Evolutionary conservation across 2,113 vertebrate species (phyloP), one percentile per base, ranked within the genome.

Genomic region (Madoqua kirkii): DNA sequence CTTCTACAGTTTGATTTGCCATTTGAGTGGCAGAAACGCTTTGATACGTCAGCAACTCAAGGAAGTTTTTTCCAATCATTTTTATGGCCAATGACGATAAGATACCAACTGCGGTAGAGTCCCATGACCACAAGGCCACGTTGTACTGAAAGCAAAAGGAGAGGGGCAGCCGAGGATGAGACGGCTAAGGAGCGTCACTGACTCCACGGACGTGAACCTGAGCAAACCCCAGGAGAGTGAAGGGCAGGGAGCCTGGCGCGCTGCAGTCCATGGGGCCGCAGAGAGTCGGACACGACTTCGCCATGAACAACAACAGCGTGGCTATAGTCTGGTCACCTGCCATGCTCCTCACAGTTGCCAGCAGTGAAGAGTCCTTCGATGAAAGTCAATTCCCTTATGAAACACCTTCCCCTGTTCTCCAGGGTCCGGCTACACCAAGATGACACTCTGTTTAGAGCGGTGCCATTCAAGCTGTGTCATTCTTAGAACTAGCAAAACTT

Each of bases 221-320:
- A 15, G 71, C 40, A 43, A 27, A 43, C 71, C 13, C 23, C 23
- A 27, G 71, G 71, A 76, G 23, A 15, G 36, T 2, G 71, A 43
- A 43, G 71, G 71, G 6, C 6, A 27, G 71, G 71, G 71, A 76
- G 71, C 40, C 71, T 76, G 71, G 71, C 1, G 1, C 3, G 23
- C 71, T 14, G 71, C 40, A 27, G 71, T 7, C 36, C 71, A 3
- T 0, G 12, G 71, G 40, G 71, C 40, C 3, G 0, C 71, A 43
- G 23, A 7, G 19, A 23, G 40, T 15, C 0, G 0, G 71, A 1
- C 71, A 2, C 3, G 12, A 4, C 40, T 6, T 74, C 0, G 1
- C n/a, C 5, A 1, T 19, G 12, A 43, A 27, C 71, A 43, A 6
- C n/a, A 36, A 43, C 23, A 14, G 40, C 6, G 12, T 3, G n/a